These are phyloP conservation scores for Agrochola circellaris DNA, from an alignment of 2,888 invertebrate genomes.

Conservation along the genomic window DNA sequence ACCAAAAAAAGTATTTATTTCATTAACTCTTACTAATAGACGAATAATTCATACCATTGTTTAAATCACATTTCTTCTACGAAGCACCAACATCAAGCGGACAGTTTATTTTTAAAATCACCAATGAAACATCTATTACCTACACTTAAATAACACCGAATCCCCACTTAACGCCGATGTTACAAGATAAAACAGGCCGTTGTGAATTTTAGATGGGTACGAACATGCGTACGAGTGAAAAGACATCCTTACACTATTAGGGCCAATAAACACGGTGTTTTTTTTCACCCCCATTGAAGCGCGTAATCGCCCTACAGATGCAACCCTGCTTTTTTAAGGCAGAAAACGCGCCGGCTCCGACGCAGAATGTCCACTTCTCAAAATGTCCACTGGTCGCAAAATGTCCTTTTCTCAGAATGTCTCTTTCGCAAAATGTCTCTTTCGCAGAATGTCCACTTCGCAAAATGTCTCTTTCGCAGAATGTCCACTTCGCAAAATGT, in stretches of 20 bases:
- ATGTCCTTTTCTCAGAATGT: too few relatives aligned
- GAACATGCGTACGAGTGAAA: neutral
- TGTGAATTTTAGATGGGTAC: neutral
- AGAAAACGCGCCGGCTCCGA: too few relatives aligned
- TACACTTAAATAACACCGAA: slow-evolving; percentile 22
- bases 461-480: too few relatives aligned
- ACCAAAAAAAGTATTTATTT: slow-evolving; percentile 57
- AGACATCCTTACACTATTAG: neutral
- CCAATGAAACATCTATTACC: slow-evolving; percentile 26
- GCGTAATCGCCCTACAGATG: too few relatives aligned
- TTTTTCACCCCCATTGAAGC: too few relatives aligned
- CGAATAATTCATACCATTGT: slow-evolving; percentile 58
- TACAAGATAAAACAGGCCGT: neutral
- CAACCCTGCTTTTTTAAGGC: too few relatives aligned
- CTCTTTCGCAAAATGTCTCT: too few relatives aligned
- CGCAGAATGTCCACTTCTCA: too few relatives aligned
- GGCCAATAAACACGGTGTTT: too few relatives aligned
- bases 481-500: too few relatives aligned
- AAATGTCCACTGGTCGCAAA: too few relatives aligned
- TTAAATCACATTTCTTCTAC: slow-evolving; percentile 75
- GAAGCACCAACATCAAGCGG: slow-evolving; percentile 84
- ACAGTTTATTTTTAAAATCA: slow-evolving; percentile 67
- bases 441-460: too few relatives aligned
- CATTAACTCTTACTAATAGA: slow-evolving; percentile 53
- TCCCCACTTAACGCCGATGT: slow-evolving; percentile 4